These are phyloP conservation scores for Acyrthosiphon pisum DNA, from an alignment of 1,140 invertebrate species.

Conservation along the genomic window DNA sequence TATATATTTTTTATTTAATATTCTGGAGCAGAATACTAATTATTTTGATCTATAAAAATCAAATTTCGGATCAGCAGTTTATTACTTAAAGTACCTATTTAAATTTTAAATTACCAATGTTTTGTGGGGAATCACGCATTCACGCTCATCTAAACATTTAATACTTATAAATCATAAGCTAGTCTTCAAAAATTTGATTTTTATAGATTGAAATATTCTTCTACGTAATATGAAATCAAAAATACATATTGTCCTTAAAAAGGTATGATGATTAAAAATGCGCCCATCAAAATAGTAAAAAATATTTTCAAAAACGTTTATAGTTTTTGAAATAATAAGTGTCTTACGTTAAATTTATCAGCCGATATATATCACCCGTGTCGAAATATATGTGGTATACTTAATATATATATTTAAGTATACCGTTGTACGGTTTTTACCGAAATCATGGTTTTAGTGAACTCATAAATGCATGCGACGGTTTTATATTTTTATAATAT, in stretches of 20 bases:
- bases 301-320: not conserved
- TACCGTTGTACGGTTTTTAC: not conserved
- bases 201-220: no score
- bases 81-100: no score
- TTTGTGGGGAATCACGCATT: rapidly evolving
- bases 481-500: not conserved
- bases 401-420: not conserved
- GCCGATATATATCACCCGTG: not conserved
- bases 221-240: no score
- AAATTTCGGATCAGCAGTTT: no score
- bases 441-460: not conserved
- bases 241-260: no score
- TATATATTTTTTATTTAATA: not conserved
- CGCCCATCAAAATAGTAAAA: not conserved
- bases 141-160: no score
- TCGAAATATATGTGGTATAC: not conserved
- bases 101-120: no score
- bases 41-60: not conserved
- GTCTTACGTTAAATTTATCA: not conserved
- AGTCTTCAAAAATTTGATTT: no score
- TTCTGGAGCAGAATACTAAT: not conserved
- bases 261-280: not conserved
- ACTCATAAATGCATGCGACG: not conserved
- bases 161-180: not conserved
- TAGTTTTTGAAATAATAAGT: not conserved